Base-by-base conservation (phyloP, 1,140 invertebrate genomes). In the Drosophila ercepeae region DNA sequence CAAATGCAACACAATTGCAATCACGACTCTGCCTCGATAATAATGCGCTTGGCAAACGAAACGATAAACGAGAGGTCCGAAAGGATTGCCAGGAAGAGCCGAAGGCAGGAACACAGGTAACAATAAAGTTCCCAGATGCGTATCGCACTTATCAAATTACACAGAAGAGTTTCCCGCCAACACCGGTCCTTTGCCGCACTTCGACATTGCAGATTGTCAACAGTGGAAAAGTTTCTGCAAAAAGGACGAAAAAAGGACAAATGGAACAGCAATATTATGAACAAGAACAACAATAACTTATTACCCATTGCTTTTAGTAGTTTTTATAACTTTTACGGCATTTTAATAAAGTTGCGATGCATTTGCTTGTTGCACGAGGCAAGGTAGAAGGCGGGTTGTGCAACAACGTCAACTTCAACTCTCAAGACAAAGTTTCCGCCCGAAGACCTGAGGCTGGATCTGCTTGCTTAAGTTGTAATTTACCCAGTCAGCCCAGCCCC, bases 311-410 rank as follows among this genome's bases (percentile, higher is more conserved):
- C 76, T 86, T 86, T 88, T 86, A 86, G 81, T 86, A 81, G 81
- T 86, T 88, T 77, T 88, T 86, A 88, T 86, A 88, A 86, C 82
- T 86, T 86, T 86, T 86, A 86, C 76, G 82, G 88, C 82, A 88
- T 86, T 86, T 86, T 86, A 88, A 86, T 86, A 86, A 86, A 86
- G 81, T 86, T 86, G 81, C 82, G 67, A 77, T 86, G 81, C 82
- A 86, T 88, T 86, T 88, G 65, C 75, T 79, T 61, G 69, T 79
- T 84, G 75, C 75, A 45, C 51, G 52, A 27, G 23, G 4, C 6
- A n/a, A 16, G 29, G 42, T 23, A 23, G 9, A 6, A 4, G 25
- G 19, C 39, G n/a, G 21, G 51, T 2, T 36, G 7, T 8, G 13
- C 29, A 45, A 51, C 21, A 52, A 46, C 42, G 46, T 54, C 78